A percentile compares a stretch with the other conserved stretches of the same genome.
Conservation (phyloP, 2,888 invertebrate genomes). For the Diaperis boleti region DNA sequence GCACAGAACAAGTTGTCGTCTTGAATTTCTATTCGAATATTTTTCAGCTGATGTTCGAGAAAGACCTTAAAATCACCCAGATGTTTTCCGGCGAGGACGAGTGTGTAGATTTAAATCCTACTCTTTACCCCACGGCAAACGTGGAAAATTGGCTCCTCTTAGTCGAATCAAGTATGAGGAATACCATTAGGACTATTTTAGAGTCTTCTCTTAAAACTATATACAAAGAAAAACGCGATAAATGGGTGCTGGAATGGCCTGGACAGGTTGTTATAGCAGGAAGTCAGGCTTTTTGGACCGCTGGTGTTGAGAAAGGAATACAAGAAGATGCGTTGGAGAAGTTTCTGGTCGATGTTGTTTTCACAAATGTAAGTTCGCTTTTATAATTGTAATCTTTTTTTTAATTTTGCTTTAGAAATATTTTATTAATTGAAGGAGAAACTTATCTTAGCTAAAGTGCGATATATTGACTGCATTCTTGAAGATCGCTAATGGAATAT, state of each 20-base stretch:
- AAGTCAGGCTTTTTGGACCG: conserved; percentile 82
- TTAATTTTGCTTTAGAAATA: not conserved
- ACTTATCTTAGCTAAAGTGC: too few relatives aligned
- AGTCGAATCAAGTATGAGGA: conserved; percentile 78
- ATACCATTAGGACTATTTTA: conserved; percentile 69
- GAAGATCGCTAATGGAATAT: too few relatives aligned
- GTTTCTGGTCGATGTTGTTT: conserved; percentile 69
- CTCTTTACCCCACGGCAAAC: conserved; percentile 77
- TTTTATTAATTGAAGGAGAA: too few relatives aligned
- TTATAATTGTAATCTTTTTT: not conserved
- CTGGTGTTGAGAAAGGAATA: conserved; percentile 76
- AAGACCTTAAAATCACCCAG: conserved; percentile 75
- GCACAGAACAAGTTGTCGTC: not conserved
- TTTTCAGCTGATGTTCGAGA: conserved; percentile 75
- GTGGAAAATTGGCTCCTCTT: conserved; percentile 81
- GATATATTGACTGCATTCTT: too few relatives aligned
- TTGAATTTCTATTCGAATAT: conserved; percentile 4
- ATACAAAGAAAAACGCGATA: conserved; percentile 58
- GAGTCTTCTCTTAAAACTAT: conserved; percentile 67
- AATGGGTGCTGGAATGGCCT: conserved; percentile 84
- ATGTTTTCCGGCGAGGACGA: conserved; percentile 86
- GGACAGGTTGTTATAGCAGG: conserved; percentile 84
- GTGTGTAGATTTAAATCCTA: conserved; percentile 74
- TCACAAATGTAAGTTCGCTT: conserved; percentile 67
- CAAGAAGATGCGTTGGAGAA: conserved; percentile 66